Evolutionary conservation across 2,888 invertebrate genomes (phyloP).

Genomic region (Timema podura): DNA sequence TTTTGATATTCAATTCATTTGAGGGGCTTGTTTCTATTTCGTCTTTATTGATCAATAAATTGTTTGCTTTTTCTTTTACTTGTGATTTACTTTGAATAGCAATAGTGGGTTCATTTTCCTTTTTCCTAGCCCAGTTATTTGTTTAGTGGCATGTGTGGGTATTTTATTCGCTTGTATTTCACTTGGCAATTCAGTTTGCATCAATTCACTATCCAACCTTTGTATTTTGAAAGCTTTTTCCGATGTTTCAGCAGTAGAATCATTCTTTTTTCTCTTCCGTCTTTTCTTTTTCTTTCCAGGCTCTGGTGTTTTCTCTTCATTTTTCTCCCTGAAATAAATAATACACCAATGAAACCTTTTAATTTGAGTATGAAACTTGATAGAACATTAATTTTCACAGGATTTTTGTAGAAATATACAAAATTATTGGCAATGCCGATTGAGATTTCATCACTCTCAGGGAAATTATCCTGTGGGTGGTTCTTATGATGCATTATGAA

Average conservation of each 20-base stretch:
- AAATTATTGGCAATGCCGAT: too few relatives aligned
- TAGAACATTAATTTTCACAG: too few relatives aligned
- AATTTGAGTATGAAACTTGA: background rate
- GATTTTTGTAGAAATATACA: too few relatives aligned
- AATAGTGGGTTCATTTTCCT: slow-evolving; percentile 23
- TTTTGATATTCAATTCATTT: too few relatives aligned
- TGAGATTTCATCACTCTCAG: too few relatives aligned
- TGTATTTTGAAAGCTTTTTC: slow-evolving; percentile 32
- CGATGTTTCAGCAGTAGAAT: background rate
- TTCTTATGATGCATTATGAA: too few relatives aligned
- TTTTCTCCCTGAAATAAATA: slow-evolving; percentile 32
- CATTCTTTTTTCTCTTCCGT: slow-evolving; percentile 31
- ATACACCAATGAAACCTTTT: slow-evolving; percentile 13
- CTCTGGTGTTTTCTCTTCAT: slow-evolving; percentile 23
- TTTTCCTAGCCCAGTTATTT: background rate
- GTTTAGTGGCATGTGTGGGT: too few relatives aligned
- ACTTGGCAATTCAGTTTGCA: slow-evolving; percentile 23
- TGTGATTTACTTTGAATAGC: slow-evolving; percentile 30
- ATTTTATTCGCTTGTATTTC: slow-evolving; percentile 26
- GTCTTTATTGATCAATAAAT: background rate
- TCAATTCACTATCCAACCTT: slow-evolving; percentile 27
- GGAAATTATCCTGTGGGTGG: too few relatives aligned
- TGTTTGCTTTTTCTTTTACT: too few relatives aligned
- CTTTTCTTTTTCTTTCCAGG: slow-evolving; percentile 34
- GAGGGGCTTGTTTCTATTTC: slow-evolving; percentile 16